These are phyloP conservation scores for Platycheirus rosarum DNA, from an alignment of 2,888 invertebrate species.

Conservation along the genomic window DNA sequence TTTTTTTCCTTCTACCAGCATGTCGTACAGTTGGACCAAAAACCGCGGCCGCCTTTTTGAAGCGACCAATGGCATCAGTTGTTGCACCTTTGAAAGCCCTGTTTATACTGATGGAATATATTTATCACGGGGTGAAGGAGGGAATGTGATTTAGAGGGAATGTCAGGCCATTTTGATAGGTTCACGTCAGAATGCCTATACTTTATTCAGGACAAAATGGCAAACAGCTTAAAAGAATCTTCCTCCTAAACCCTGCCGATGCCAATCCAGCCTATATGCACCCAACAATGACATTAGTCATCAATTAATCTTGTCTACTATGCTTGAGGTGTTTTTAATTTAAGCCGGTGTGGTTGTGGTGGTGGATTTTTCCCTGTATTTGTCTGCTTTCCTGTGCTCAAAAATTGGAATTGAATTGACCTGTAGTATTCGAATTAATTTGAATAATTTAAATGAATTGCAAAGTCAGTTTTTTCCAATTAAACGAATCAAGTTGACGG, in stretches of 20 bases:
- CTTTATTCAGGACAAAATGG: conserved; percentile 6
- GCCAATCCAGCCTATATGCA: background rate
- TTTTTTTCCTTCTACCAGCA: background rate
- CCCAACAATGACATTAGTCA: conserved; percentile 36
- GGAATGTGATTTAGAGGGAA: conserved; percentile 21
- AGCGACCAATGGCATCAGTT: conserved; percentile 23
- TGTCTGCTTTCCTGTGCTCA: conserved; percentile 6
- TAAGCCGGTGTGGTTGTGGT: background rate
- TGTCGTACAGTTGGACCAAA: conserved; percentile 30
- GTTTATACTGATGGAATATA: background rate
- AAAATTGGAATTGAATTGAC: conserved; percentile 29
- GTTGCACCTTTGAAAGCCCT: conserved; percentile 13
- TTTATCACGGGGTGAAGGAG: background rate
- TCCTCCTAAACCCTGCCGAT: too few species aligned
- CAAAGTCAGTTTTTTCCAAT: conserved; percentile 25
- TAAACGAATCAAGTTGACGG: conserved; percentile 4
- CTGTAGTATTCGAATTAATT: conserved; percentile 33
- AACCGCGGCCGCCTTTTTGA: conserved; percentile 47
- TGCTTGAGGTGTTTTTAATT: conserved; percentile 31
- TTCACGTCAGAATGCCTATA: background rate
- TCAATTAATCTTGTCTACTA: conserved; percentile 45
- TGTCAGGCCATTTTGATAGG: background rate
- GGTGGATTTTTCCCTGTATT: conserved; percentile 4
- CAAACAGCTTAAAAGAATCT: too few species aligned
- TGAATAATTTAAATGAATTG: conserved; percentile 32